Percentiles rank a stretch among this genome's conserved stretches.
Evolutionary conservation across 2,888 invertebrate genomes (phyloP).

Genomic region (Lacanobia wlatinum): DNA sequence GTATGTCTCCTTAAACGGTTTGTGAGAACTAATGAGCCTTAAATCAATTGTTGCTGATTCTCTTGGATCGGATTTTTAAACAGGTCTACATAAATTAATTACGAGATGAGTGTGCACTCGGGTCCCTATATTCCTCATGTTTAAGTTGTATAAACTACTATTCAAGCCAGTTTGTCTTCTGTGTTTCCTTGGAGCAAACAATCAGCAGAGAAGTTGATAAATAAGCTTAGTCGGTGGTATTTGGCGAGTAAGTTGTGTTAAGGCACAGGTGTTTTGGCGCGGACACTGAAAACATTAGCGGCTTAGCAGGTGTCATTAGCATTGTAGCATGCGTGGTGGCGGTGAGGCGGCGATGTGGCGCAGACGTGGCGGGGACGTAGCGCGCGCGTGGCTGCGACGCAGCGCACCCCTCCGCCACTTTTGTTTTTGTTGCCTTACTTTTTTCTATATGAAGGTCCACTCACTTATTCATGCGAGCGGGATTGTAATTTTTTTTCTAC

Average conservation of each 20-base stretch:
- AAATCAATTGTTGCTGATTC: conserved; percentile 18
- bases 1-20: conserved; percentile 21
- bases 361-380: conserved; percentile 38
- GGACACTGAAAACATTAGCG: conserved; percentile 38
- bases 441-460: conserved; percentile 88
- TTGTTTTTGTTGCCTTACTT: conserved; percentile 84
- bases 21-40: conserved; percentile 35
- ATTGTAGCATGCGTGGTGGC: conserved; percentile 37
- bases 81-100: conserved; percentile 3
- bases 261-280: conserved; percentile 47
- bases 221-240: conserved; percentile 7
- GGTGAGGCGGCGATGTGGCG: conserved; percentile 34
- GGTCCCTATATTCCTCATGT: not conserved
- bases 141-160: conserved; percentile 9
- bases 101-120: not conserved
- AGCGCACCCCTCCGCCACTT: conserved; percentile 70
- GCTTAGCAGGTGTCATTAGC: conserved; percentile 45
- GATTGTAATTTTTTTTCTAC: conserved; percentile 88
- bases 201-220: conserved; percentile 4
- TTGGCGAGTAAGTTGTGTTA: conserved; percentile 14
- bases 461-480: conserved; percentile 90
- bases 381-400: conserved; percentile 58
- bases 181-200: conserved; percentile 18
- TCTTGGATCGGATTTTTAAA: not conserved
- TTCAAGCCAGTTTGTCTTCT: conserved; percentile 23